Evolutionary conservation across 2,888 invertebrate species (phyloP).

Genomic region (Mythimna pallens): DNA sequence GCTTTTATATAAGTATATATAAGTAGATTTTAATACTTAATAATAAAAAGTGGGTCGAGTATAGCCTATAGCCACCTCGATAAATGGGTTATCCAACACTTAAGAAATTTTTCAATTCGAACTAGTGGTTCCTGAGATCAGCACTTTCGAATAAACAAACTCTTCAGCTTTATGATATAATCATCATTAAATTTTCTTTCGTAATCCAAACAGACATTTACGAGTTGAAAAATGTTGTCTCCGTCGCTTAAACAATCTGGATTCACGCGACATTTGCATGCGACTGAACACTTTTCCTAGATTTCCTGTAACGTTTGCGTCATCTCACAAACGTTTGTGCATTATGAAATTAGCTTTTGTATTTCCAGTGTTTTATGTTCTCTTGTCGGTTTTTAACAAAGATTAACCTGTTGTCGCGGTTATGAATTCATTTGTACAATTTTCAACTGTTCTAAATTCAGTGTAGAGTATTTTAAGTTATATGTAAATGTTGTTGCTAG

Average conservation of each 20-base stretch:
- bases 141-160: too few species aligned
- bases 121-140: too few species aligned
- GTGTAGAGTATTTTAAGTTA: slow-evolving; percentile 33
- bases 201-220: slow-evolving; percentile 42
- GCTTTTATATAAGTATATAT: too few species aligned
- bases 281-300: slow-evolving; percentile 19
- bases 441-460: slow-evolving; percentile 35
- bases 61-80: too few species aligned
- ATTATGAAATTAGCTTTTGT: slow-evolving; percentile 34
- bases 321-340: slow-evolving; percentile 33
- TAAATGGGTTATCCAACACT: too few species aligned
- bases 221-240: slow-evolving; percentile 35
- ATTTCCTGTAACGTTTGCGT: slow-evolving; percentile 36
- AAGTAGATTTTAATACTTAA: too few species aligned
- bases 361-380: slow-evolving; percentile 26
- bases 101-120: too few species aligned
- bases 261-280: slow-evolving; percentile 25
- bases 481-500: slow-evolving; percentile 57
- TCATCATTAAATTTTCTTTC: slow-evolving; percentile 10
- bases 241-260: not conserved
- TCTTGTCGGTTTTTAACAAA: slow-evolving; percentile 31
- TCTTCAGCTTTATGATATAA: too few species aligned
- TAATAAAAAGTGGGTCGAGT: too few species aligned
- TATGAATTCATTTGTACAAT: slow-evolving; percentile 49
- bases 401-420: slow-evolving; percentile 52